Base-by-base conservation (phyloP, 2,113 vertebrate genomes). In the Ibidorhyncha struthersii region DNA sequence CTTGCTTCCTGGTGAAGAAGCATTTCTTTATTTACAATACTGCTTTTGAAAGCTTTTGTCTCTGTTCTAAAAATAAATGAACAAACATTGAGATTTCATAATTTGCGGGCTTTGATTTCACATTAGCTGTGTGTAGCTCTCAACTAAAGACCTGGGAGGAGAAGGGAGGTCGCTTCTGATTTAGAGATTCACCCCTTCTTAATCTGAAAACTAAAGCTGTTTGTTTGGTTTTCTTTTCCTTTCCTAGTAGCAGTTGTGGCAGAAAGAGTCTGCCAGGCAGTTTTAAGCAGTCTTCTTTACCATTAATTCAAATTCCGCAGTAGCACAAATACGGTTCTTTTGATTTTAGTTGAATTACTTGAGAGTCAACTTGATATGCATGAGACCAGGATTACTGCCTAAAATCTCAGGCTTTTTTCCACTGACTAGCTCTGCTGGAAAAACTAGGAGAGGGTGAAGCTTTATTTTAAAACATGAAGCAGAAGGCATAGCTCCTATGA, bases 331-430 rank as follows among this genome's bases (percentile, higher is more conserved):
- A 43, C 22, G 25, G 43, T 74, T 86, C 92, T 77, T 94, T 86
- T 59, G 55, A 82, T 93, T 96, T 94, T 66, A 58, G 29, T 41
- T 88, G 43, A 82, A 77, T 90, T 94, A 89, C 49, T 90, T 55
- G 38, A 88, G 36, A 83, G 76, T 91, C 53, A 80, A 66, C 43
- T 77, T 59, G 52, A 70, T 90, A 78, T 34, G 19, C 49, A 20
- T 50, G 58, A 80, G 45, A 59, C 50, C 66, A 63, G 71, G 53
- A 62, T 43, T 77, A 22, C 56, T 84, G 77, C 76, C 76, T 71
- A 61, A 90, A 93, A 52, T 90, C 43, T 58, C 50, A 67, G 59
- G 8, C 14, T 81, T 90, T 88, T 93, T 93, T 38, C 36, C 41
- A 62, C 34, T 66, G 32, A 27, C 71, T 83, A 34, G 11, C 53